Percentiles rank a stretch among this genome's conserved stretches.
phyloP scores from a whole-genome alignment of 2,888 invertebrate genomes.

The Luffia ferchaultella region DNA sequence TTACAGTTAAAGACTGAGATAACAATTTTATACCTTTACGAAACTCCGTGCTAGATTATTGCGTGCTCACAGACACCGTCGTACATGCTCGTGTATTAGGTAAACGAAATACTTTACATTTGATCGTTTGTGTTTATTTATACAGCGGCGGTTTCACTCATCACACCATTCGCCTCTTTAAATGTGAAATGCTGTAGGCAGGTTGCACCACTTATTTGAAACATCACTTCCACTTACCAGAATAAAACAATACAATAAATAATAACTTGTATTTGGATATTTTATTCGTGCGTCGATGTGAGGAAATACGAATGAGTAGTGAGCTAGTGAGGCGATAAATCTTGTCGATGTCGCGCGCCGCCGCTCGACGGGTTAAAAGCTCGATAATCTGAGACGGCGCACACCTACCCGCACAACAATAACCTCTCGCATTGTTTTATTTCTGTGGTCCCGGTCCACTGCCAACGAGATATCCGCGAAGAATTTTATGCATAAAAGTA shows the following conservation, averaged over 20 bases:
- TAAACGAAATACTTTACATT: background rate
- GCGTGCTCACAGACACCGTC: too few species aligned
- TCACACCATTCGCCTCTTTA: background rate
- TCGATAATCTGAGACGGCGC: conserved; percentile 58
- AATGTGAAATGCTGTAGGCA: background rate
- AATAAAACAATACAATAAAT: background rate
- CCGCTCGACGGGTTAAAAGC: conserved; percentile 64
- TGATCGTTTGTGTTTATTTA: background rate
- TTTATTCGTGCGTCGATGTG: conserved; percentile 12
- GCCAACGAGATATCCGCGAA: conserved; percentile 55
- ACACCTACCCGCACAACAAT: conserved; percentile 60
- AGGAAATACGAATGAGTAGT: conserved; percentile 60
- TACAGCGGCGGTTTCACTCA: background rate
- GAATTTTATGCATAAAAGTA: conserved; percentile 67
- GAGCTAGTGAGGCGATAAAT: conserved; percentile 61
- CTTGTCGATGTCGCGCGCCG: conserved; percentile 57
- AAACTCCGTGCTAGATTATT: background rate
- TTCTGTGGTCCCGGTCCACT: conserved; percentile 38
- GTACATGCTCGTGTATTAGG: too few species aligned
- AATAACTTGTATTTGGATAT: background rate
- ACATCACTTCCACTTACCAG: too few species aligned
- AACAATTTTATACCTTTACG: background rate
- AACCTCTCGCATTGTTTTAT: conserved; percentile 58
- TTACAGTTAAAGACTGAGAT: conserved; percentile 13
- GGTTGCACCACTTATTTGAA: background rate